Percentiles rank a stretch among this genome's conserved stretches.
Evolutionary conservation across 2,888 invertebrate genomes (phyloP).

Genomic region (Argynnis bischoffii): DNA sequence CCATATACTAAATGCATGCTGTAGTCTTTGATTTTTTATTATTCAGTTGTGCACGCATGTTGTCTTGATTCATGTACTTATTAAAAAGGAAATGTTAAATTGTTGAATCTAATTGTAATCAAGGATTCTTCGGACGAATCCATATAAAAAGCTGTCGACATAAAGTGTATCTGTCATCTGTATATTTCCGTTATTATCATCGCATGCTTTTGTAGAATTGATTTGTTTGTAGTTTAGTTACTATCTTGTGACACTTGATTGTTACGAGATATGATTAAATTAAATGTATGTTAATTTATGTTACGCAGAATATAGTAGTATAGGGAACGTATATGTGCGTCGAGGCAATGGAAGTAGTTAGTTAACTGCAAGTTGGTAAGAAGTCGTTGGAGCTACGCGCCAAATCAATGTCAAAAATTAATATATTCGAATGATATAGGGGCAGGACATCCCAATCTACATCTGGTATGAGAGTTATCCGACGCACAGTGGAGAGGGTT

Average conservation of each 20-base stretch:
- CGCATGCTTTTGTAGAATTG: constrained; percentile 35
- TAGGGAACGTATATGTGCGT: constrained; percentile 28
- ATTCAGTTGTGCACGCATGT: constrained; percentile 47
- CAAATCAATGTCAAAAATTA: constrained; percentile 48
- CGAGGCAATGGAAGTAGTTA: constrained; percentile 37
- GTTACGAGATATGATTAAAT: constrained; percentile 29
- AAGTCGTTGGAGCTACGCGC: constrained; percentile 44
- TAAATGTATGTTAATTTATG: constrained; percentile 28
- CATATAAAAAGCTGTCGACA: background rate
- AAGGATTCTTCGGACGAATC: constrained; percentile 28
- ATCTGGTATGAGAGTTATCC: constrained; percentile 99
- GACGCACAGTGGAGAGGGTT: constrained; percentile 96
- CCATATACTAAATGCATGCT: constrained; percentile 37
- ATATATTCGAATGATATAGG: constrained; percentile 82
- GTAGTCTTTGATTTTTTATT: constrained; percentile 42
- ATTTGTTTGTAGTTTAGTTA: constrained; percentile 31
- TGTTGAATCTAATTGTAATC: constrained; percentile 15
- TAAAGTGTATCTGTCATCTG: constrained; percentile 11
- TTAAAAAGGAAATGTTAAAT: background rate
- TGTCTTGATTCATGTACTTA: constrained; percentile 21
- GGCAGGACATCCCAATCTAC: constrained; percentile 97
- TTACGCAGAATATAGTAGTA: constrained; percentile 29
- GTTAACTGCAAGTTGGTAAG: constrained; percentile 31
- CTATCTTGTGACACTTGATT: constrained; percentile 31
- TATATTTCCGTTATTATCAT: constrained; percentile 30